Evolutionary conservation across 2,797 vertebrate genomes (phyloP).

Genomic region (Sylvilagus floridanus): DNA sequence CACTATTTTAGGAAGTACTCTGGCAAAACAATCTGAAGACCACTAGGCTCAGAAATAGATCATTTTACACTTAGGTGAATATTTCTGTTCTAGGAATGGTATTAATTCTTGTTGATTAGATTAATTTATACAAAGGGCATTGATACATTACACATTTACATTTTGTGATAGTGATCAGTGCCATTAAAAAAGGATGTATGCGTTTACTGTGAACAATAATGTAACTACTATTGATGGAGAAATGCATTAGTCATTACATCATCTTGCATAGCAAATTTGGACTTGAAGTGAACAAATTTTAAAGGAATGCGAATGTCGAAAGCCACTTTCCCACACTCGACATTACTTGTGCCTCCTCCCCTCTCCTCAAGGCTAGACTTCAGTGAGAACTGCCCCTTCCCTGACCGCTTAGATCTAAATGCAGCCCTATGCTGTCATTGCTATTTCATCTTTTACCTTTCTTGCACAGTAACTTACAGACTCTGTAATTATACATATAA

Average conservation of each 20-base stretch:
- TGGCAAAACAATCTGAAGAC: slow-evolving; percentile 42
- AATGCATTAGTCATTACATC: slow-evolving; percentile 15
- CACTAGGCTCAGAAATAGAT: background rate
- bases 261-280: background rate
- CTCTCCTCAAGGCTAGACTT: background rate
- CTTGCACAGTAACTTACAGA: background rate
- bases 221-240: slow-evolving; percentile 10
- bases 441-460: slow-evolving; percentile 47
- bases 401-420: background rate
- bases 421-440: background rate
- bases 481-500: slow-evolving; percentile 9
- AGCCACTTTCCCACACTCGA: background rate
- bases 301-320: slow-evolving; percentile 9
- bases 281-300: background rate
- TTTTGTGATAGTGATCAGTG: background rate
- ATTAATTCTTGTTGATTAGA: too few species aligned
- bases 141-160: background rate
- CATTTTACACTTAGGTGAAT: background rate
- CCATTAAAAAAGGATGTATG: slow-evolving; percentile 3
- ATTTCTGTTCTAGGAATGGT: background rate
- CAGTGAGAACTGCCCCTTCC: background rate
- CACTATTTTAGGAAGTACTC: slow-evolving; percentile 24
- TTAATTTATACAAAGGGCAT: slow-evolving; percentile 41
- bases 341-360: background rate
- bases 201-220: slow-evolving; percentile 2